Conservation (phyloP, 2,113 vertebrate species). For the Notechis scutatus region DNA sequence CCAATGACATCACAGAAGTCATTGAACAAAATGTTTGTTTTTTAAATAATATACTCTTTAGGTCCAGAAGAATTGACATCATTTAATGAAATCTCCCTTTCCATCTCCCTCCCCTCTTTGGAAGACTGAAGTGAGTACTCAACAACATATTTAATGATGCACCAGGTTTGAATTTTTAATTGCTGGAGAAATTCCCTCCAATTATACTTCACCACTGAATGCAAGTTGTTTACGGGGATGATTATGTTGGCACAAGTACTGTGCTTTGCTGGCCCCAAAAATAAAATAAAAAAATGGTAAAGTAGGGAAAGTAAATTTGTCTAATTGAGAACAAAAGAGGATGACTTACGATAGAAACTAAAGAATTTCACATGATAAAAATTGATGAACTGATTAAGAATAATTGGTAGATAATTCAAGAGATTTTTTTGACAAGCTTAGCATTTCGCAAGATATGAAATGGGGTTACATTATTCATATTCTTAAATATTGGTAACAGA, state of each 20-base stretch:
- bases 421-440: neutral
- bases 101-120: neutral
- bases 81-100: neutral
- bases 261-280: neutral
- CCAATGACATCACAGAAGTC: neutral
- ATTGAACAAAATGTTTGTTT: neutral
- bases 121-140: neutral
- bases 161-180: neutral
- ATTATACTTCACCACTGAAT: neutral
- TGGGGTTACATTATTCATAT: neutral
- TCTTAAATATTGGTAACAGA: no score
- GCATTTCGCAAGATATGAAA: neutral
- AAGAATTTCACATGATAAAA: neutral
- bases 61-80: neutral
- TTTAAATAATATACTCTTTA: neutral
- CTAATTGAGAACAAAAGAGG: neutral
- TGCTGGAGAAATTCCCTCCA: neutral
- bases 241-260: neutral
- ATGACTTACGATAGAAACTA: neutral
- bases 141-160: neutral
- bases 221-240: neutral
- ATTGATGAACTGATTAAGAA: neutral
- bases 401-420: neutral
- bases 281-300: neutral
- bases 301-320: neutral